Conservation (phyloP, 2,797 vertebrate genomes). For the Xenentodon cancila region DNA sequence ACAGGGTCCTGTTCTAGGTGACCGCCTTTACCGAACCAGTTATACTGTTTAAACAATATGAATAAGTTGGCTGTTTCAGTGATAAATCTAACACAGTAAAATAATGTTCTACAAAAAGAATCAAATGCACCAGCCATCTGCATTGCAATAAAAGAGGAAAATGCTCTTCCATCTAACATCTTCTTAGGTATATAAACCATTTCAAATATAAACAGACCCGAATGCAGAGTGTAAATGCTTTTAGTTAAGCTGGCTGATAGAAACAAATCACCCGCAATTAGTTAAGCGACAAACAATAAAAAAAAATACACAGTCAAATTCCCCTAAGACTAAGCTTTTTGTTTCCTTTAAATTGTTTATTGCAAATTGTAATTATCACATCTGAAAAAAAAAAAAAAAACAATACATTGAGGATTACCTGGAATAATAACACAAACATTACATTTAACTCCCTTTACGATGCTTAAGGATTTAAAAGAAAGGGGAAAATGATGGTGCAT, state of each 20-base stretch:
- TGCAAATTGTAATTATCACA: conserved; percentile 61
- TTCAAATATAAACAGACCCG: conserved; percentile 31
- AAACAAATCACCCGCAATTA: conserved; percentile 56
- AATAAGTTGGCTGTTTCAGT: conserved; percentile 1
- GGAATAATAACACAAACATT: conserved; percentile 34
- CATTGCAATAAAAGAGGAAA: background rate
- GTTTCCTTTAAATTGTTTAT: conserved; percentile 49
- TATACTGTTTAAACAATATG: background rate
- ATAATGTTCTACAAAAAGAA: background rate
- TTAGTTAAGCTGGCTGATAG: conserved; percentile 40
- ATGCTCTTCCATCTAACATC: background rate
- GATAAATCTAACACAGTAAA: background rate
- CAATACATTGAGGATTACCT: conserved; percentile 45
- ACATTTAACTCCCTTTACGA: conserved; percentile 34
- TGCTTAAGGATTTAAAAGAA: conserved; percentile 42
- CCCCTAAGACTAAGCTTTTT: conserved; percentile 33
- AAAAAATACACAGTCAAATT: conserved; percentile 54
- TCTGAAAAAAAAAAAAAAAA: conserved; percentile 35
- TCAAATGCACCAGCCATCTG: background rate
- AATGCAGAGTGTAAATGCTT: conserved; percentile 34
- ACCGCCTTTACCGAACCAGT: background rate
- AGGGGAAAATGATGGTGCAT: conserved; percentile 34
- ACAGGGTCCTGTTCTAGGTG: background rate
- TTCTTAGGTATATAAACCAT: background rate
- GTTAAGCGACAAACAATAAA: conserved; percentile 46